phyloP scores from a whole-genome alignment of 1,140 invertebrate genomes.

The Acromyrmex echinatior region DNA sequence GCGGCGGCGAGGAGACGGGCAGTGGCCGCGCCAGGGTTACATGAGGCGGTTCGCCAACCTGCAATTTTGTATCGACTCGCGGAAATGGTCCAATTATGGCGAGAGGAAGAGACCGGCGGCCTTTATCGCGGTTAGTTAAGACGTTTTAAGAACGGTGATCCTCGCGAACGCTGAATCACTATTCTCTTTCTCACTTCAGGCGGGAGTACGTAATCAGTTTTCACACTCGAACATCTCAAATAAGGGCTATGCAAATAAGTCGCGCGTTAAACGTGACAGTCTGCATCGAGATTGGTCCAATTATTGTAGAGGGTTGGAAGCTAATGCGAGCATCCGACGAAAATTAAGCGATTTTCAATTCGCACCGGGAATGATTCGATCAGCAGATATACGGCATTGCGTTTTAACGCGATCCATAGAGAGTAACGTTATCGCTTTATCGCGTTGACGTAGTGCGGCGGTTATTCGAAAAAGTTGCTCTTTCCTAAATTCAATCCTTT shows the following conservation, averaged over 20 bases:
- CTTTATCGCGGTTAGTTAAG: conserved; percentile 56
- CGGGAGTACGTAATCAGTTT: background rate
- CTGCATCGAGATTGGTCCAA: conserved; percentile 24
- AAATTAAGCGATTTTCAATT: conserved; percentile 47
- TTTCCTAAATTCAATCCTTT: conserved; percentile 52
- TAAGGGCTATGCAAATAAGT: conserved; percentile 43
- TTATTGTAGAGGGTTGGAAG: conserved; percentile 47
- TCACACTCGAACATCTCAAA: conserved; percentile 41
- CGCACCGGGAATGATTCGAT: background rate
- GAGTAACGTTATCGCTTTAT: conserved; percentile 42
- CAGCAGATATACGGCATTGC: background rate
- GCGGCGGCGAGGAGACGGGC: background rate
- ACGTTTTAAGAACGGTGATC: conserved; percentile 32
- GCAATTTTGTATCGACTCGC: conserved; percentile 44
- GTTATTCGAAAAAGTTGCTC: background rate
- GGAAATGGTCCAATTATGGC: conserved; percentile 53
- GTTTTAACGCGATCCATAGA: conserved; percentile 11
- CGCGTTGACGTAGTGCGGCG: background rate
- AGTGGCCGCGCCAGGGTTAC: background rate
- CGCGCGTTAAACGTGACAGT: background rate
- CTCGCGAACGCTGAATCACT: conserved; percentile 16
- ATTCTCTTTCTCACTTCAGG: conserved; percentile 2
- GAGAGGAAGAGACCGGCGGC: background rate
- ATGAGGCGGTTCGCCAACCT: conserved; percentile 7
- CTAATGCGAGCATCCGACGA: background rate